Percentiles rank a stretch among this genome's conserved stretches.
Evolutionary conservation across 2,797 vertebrate genomes (phyloP).

Genomic region (Rhabdophis nuchalis): DNA sequence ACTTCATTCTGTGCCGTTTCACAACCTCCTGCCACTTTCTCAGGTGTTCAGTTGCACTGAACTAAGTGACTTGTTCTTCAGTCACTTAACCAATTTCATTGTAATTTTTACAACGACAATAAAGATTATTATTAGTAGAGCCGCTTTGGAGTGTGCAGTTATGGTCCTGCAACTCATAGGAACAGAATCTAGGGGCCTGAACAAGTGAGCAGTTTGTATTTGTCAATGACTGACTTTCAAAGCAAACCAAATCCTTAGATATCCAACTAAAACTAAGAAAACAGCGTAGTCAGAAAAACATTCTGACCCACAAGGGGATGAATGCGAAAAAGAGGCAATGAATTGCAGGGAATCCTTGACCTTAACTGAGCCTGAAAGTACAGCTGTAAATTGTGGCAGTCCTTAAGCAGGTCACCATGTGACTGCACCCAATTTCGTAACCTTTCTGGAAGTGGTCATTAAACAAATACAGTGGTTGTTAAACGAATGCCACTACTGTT

Average conservation of each 20-base stretch:
- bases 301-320: background rate
- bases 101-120: too few species aligned
- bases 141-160: background rate
- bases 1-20: background rate
- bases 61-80: background rate
- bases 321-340: background rate
- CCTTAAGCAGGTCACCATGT: background rate
- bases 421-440: background rate
- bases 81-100: too few species aligned
- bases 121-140: too few species aligned
- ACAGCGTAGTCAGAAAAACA: background rate
- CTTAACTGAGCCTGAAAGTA: background rate
- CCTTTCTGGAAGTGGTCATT: background rate
- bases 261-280: background rate
- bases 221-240: background rate
- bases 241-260: background rate
- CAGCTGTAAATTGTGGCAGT: background rate
- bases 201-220: background rate
- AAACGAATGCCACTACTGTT: background rate
- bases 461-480: background rate
- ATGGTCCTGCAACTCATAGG: background rate
- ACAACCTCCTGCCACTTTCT: background rate
- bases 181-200: background rate
- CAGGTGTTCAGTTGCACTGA: background rate
- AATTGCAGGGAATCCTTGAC: background rate